Evolutionary conservation across 2,113 vertebrate genomes (phyloP), one percentile per base, ranked within the genome.

Genomic region (Hydropotes inermis): DNA sequence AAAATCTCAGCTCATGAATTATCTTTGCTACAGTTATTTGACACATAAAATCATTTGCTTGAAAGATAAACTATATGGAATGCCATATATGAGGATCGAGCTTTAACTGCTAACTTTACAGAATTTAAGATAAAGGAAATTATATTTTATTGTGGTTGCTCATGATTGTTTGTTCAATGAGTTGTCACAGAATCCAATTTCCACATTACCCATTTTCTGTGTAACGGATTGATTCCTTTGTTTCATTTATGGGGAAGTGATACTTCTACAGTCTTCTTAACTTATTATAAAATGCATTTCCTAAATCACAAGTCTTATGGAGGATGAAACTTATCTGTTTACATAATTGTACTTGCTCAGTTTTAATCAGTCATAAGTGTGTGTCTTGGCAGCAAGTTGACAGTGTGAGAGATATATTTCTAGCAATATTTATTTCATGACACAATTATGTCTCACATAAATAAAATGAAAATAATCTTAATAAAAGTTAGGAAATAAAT

Each of bases 181-280:
- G 87, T 91, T 97, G 97, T 97, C 98, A 90, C 95, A 92, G 89
- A 98, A 98, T 93, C 67, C 88, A 97, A 97, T 97, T 98, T 98
- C 91, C 91, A 93, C 89, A 94, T 97, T 95, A 97, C 55, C 85
- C 91, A 86, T 98, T 97, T 97, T 97, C 86, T 84, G 57, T 86
- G 33, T 92, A 92, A 58, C 13, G 67, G 97, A 97, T 96, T 84
- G 90, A 96, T 97, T 98, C 76, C 21, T 82, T 97, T 91, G 39
- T 96, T 98, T 98, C 95, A 98, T 76, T 98, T 97, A 98, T 54
- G 94, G 95, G 93, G 96, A 98, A 96, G 70, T 88, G 89, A 96
- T 93, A 86, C 70, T 89, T 4, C n/a, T 83, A n/a, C 27, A 61
- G 13, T 94, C 94, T 97, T 97, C 61, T 82, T 87, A 97, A 98